phyloP scores from a whole-genome alignment of 37 sponge, comb jelly and placozoan genomes.

The Hexactinellida sp. region DNA sequence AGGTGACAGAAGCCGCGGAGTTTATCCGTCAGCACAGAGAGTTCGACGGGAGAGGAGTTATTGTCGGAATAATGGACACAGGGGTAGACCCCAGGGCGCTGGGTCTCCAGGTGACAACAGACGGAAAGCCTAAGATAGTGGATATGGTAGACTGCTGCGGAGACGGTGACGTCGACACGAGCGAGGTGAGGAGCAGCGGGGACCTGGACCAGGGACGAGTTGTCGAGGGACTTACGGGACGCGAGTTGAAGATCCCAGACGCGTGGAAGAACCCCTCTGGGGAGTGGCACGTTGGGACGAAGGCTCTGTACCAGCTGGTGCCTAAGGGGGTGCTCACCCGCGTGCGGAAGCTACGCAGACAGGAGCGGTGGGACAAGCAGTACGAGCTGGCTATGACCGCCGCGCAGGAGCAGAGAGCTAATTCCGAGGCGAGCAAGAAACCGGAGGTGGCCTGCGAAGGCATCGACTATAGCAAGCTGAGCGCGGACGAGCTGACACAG shows the following conservation, averaged over 20 bases:
- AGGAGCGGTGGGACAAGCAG: not conserved
- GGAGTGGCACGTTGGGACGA: constrained; percentile 73
- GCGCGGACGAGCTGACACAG: constrained; percentile 46
- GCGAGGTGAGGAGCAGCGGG: constrained; percentile 23
- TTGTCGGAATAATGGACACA: constrained; percentile 83
- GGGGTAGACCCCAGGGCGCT: constrained; percentile 82
- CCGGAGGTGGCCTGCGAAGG: not conserved
- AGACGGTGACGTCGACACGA: constrained; percentile 90
- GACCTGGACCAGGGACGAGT: not conserved
- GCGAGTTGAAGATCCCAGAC: constrained; percentile 49
- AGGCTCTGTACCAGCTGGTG: constrained; percentile 61
- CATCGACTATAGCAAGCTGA: constrained; percentile 20
- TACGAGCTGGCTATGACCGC: not conserved
- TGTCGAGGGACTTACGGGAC: constrained; percentile 41
- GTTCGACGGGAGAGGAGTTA: constrained; percentile 56
- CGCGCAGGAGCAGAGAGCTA: not conserved
- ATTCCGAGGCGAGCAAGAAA: not conserved
- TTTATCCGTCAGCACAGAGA: constrained; percentile 42
- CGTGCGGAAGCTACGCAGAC: constrained; percentile 21
- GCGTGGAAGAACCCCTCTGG: constrained; percentile 78
- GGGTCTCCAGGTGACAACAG: constrained; percentile 66
- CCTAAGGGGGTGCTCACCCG: constrained; percentile 34
- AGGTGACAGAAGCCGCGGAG: constrained; percentile 72
- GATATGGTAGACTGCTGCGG: constrained; percentile 74
- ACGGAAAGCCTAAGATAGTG: constrained; percentile 66